Conservation (phyloP, 2,797 vertebrate species). For the Bradypus variegatus region DNA sequence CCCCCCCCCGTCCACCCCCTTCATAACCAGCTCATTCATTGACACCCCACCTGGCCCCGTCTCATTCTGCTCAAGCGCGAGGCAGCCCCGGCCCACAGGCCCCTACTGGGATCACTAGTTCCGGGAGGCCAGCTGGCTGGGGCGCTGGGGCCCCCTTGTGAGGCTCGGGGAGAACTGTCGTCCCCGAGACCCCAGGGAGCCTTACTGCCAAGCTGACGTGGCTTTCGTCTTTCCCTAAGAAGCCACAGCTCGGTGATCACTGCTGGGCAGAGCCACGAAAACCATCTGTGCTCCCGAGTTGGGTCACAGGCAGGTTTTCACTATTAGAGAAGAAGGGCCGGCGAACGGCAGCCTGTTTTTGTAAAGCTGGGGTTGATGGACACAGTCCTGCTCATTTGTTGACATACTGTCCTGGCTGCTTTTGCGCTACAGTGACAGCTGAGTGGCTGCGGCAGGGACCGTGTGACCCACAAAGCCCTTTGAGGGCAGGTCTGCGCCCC, state of each 20-base stretch:
- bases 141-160: background rate
- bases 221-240: background rate
- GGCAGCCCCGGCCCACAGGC: background rate
- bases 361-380: background rate
- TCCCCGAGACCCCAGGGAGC: no score
- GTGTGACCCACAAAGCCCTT: background rate
- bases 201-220: rapidly evolving
- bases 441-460: background rate
- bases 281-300: rapidly evolving
- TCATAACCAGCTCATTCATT: constrained; percentile 60
- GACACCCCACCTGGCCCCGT: background rate
- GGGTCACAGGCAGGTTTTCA: background rate
- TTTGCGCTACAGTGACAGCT: background rate
- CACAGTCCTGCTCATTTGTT: rapidly evolving
- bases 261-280: background rate
- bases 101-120: background rate
- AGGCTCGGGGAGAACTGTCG: background rate
- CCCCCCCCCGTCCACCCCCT: background rate
- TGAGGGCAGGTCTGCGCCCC: background rate
- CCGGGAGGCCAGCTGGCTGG: background rate
- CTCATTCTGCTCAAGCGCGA: constrained; percentile 36
- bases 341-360: background rate
- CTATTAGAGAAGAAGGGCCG: background rate
- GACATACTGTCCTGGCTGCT: background rate
- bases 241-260: background rate